phyloP scores from a whole-genome alignment of 2,113 vertebrate genomes.

The Trematomus loennbergii region DNA sequence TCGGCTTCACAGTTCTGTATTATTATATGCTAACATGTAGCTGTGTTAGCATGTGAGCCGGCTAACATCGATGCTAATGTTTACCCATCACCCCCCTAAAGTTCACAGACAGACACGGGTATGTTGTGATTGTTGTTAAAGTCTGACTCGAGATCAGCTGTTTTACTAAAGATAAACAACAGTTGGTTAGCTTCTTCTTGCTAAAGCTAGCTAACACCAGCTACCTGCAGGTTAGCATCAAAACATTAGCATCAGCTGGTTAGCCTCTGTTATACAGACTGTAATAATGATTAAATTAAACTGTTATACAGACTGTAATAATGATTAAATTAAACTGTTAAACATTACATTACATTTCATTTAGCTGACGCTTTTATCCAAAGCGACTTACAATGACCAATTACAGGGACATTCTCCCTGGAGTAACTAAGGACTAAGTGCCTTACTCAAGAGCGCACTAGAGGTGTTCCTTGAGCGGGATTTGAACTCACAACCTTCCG shows the following conservation, averaged over 20 bases:
- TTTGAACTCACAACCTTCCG: too few relatives aligned
- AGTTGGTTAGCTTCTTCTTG: conserved; percentile 8
- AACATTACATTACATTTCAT: too few relatives aligned
- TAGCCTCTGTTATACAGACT: neutral
- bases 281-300: too few relatives aligned
- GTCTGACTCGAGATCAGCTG: neutral
- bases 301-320: too few relatives aligned
- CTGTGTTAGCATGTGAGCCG: conserved; percentile 10
- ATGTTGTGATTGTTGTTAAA: neutral
- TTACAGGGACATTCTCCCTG: too few relatives aligned
- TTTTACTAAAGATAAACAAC: neutral
- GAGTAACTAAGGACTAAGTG: too few relatives aligned
- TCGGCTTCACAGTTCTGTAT: too few relatives aligned
- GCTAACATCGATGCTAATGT: conserved; percentile 8
- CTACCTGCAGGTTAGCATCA: conserved; percentile 30
- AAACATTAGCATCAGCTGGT: conserved; percentile 30
- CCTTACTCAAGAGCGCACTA: too few relatives aligned
- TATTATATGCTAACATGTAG: conserved; percentile 27
- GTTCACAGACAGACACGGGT: neutral
- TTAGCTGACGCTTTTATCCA: too few relatives aligned
- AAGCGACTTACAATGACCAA: too few relatives aligned
- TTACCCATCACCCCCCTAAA: neutral
- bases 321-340: too few relatives aligned
- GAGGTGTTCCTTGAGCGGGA: too few relatives aligned
- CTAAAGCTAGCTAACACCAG: conserved; percentile 26